Evolutionary conservation across 2,888 invertebrate genomes (phyloP), one percentile per base, ranked within the genome.

Genomic region (Nycteola revayana): DNA sequence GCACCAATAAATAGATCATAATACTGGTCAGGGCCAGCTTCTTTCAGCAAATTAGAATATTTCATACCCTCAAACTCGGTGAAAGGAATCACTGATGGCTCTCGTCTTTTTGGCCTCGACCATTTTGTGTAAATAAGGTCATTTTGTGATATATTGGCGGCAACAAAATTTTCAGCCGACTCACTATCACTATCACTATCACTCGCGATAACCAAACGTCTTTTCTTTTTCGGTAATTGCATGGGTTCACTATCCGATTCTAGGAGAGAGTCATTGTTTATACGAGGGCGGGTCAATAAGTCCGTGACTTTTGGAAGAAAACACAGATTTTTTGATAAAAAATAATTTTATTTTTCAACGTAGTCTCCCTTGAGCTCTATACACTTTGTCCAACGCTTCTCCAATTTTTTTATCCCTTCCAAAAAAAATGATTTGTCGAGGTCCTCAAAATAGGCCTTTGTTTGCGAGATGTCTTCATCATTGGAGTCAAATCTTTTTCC

Each of bases 111-210:
- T 46, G 52, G 52, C 43, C 49, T 43, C 44, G 50, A 53, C 53
- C 49, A 26, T 27, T 31, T 18, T 27, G 26, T 14, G 29, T 49
- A 56, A 53, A 48, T 49, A 36, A 48, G 50, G 44, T 55, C 49
- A 45, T 47, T 42, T 45, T 46, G 43, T 22, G 52, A 46, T 44
- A 53, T 54, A 52, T 52, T 59, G 51, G 53, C 50, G 43, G 50
- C 41, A 45, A 53, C 51, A 55, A 50, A 55, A 54, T 53, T 38
- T 53, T 53, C 48, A 53, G 49, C 48, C 46, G 52, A 59, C 44
- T 53, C 51, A 47, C n/a, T n/a, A n/a, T n/a, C n/a, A n/a, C n/a
- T n/a, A n/a, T n/a, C n/a, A n/a, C n/a, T n/a, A n/a, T n/a, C 42
- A 49, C 52, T 54, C 27, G 39, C 47, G 42, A 56, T 56, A 49